Conservation (phyloP, 2,888 invertebrate genomes). For the Lysandra bellargus region DNA sequence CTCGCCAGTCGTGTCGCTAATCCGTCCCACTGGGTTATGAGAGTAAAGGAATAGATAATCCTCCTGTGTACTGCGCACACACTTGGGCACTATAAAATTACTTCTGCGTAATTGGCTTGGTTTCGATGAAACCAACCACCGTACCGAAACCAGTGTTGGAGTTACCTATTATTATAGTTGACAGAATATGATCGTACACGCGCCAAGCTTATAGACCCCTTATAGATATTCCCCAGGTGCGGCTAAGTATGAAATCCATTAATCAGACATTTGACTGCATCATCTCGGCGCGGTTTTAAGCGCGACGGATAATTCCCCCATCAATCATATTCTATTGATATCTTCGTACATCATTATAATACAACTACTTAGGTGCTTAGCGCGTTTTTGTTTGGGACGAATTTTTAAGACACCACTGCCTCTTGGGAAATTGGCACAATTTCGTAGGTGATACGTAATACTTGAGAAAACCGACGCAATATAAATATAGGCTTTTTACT, state of each 20-base stretch:
- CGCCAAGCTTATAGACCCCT: background rate
- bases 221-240: background rate
- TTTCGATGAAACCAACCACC: too few relatives aligned
- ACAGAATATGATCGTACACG: background rate
- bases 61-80: too few relatives aligned
- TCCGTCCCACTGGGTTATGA: too few relatives aligned
- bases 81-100: too few relatives aligned
- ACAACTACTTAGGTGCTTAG: background rate
- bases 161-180: too few relatives aligned
- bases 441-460: background rate
- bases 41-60: too few relatives aligned
- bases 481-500: too few relatives aligned
- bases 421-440: background rate
- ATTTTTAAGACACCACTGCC: background rate
- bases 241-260: slow-evolving; percentile 10
- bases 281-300: background rate
- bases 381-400: background rate
- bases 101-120: too few relatives aligned
- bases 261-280: slow-evolving; percentile 10
- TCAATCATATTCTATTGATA: background rate
- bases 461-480: background rate
- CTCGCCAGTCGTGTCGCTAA: too few relatives aligned
- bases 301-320: background rate
- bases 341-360: background rate
- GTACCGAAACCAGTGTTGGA: too few relatives aligned